Conservation (phyloP, 2,888 invertebrate species). For the Tenthredo mesomela region DNA sequence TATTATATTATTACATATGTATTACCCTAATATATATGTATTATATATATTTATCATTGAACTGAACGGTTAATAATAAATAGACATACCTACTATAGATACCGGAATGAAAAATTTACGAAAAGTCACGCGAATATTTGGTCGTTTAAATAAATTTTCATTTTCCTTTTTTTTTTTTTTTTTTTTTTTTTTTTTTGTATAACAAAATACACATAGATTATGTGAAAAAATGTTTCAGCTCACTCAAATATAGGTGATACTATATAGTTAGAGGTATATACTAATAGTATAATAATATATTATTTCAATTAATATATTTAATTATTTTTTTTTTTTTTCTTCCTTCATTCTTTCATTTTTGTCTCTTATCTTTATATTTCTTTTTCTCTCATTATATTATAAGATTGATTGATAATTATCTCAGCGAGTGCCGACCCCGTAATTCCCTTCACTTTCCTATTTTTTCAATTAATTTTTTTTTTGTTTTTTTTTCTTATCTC, state of each 20-base stretch:
- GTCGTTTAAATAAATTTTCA: constrained; percentile 21
- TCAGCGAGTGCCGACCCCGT: too few relatives aligned
- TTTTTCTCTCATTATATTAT: not conserved
- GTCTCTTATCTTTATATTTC: not conserved
- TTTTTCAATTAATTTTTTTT: not conserved
- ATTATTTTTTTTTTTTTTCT: not conserved
- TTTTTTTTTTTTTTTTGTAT: not conserved
- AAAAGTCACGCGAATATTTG: constrained; percentile 12
- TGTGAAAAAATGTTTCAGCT: constrained; percentile 6
- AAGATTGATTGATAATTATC: not conserved
- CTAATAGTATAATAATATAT: not conserved
- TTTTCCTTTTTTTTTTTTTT: not conserved
- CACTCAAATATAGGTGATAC: not conserved
- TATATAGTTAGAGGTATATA: not conserved
- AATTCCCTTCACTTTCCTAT: not conserved
- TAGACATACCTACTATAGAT: too few relatives aligned
- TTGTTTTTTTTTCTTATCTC: too few relatives aligned
- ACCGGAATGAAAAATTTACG: not conserved
- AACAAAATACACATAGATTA: not conserved
- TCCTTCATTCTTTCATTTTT: not conserved
- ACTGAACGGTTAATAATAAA: too few relatives aligned
- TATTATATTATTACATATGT: too few relatives aligned
- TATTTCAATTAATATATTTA: not conserved
- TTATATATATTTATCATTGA: not conserved
- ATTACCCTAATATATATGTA: too few relatives aligned